A percentile compares a stretch with the other conserved stretches of the same genome.
phyloP scores from a whole-genome alignment of 1,140 invertebrate genomes.

The Diorhabda sublineata region DNA sequence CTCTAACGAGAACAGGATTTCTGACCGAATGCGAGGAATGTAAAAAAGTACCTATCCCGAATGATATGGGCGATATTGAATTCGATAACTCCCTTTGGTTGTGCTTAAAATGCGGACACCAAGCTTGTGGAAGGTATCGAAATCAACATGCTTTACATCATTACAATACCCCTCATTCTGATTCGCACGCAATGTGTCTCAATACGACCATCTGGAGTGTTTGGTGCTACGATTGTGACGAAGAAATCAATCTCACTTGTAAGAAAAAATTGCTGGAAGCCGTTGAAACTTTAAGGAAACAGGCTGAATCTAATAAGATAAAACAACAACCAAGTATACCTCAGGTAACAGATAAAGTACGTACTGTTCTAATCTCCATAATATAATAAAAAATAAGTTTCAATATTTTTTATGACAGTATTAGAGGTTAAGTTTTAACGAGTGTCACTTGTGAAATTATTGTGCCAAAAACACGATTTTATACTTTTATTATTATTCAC shows the following conservation, averaged over 20 bases:
- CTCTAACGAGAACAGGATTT: conserved; percentile 54
- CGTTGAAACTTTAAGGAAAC: conserved; percentile 60
- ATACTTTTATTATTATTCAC: no score
- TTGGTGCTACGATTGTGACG: conserved; percentile 71
- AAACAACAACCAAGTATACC: conserved; percentile 22
- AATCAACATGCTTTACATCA: conserved; percentile 74
- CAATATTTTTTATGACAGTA: no score
- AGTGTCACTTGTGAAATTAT: no score
- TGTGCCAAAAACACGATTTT: no score
- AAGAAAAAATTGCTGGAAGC: conserved; percentile 62
- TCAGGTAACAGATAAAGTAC: conserved; percentile 21
- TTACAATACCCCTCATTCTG: conserved; percentile 69
- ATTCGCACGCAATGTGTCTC: conserved; percentile 68
- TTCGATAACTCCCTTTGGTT: conserved; percentile 63
- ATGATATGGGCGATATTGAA: conserved; percentile 36
- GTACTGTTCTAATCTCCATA: background rate
- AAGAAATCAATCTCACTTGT: conserved; percentile 53
- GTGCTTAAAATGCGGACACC: conserved; percentile 68
- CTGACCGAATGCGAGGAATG: conserved; percentile 61
- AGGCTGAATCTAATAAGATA: conserved; percentile 33
- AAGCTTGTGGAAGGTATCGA: conserved; percentile 68
- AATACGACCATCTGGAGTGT: conserved; percentile 69
- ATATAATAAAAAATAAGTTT: background rate
- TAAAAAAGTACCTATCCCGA: conserved; percentile 47
- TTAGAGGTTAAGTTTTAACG: no score